Percentiles rank a stretch among this genome's conserved stretches.
Evolutionary conservation across 1,140 invertebrate species (phyloP).

Genomic region (Ephestia elutella): DNA sequence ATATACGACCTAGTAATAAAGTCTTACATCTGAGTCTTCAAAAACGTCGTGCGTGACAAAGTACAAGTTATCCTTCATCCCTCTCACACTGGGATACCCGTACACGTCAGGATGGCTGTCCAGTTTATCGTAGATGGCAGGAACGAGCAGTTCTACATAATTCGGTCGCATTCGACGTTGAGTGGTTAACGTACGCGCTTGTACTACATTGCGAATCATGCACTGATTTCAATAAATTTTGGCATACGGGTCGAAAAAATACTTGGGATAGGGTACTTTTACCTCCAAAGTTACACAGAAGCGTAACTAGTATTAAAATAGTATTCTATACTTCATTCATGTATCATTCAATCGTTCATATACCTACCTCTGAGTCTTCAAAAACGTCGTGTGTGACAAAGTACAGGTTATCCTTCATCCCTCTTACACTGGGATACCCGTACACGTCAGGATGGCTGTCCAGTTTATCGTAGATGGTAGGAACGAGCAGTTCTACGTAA

Average conservation of each 20-base stretch:
- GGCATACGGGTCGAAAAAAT: too few species aligned
- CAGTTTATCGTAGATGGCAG: constrained; percentile 77
- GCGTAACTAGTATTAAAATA: too few species aligned
- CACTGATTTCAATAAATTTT: constrained; percentile 85
- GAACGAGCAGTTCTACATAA: constrained; percentile 77
- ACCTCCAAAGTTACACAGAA: too few species aligned
- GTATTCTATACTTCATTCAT: too few species aligned
- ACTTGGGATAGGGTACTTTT: too few species aligned
- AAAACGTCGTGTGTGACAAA: constrained; percentile 76
- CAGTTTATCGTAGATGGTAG: constrained; percentile 77
- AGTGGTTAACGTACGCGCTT: constrained; percentile 69
- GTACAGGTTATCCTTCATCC: constrained; percentile 75
- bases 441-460: constrained; percentile 73
- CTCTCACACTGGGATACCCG: constrained; percentile 69
- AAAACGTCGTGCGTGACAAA: constrained; percentile 76
- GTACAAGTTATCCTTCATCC: constrained; percentile 75
- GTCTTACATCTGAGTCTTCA: constrained; percentile 25
- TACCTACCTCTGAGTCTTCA: constrained; percentile 73
- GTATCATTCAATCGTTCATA: too few species aligned
- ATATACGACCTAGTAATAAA: too few species aligned
- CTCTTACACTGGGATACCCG: constrained; percentile 69
- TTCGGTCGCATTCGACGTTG: constrained; percentile 81
- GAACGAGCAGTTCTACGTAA: constrained; percentile 77
- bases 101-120: constrained; percentile 73
- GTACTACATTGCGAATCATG: constrained; percentile 77